A percentile compares a stretch with the other conserved stretches of the same genome.
phyloP scores from a whole-genome alignment of 2,888 invertebrate genomes.

The Pyrrhosoma nymphula region DNA sequence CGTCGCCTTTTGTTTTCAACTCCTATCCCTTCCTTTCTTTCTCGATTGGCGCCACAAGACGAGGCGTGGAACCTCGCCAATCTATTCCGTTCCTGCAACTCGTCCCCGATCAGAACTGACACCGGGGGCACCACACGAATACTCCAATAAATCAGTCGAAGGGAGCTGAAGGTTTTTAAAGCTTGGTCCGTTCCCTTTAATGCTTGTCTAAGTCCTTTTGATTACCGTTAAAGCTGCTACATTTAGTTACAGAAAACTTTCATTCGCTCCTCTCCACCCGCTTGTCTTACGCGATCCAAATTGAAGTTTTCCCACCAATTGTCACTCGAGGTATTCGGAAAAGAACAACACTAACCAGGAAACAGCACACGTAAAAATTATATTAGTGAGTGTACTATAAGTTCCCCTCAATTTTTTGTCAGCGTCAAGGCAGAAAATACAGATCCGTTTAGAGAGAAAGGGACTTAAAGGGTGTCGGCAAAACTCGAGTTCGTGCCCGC shows the following conservation, averaged over 20 bases:
- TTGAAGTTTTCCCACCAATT: not conserved
- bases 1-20: not conserved
- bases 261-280: not conserved
- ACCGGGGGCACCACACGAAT: no score
- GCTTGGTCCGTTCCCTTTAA: not conserved
- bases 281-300: not conserved
- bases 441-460: no score
- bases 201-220: no score
- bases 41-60: not conserved
- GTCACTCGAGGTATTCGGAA: no score
- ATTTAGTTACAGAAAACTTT: not conserved
- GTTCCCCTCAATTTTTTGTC: no score
- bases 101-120: no score
- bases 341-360: no score
- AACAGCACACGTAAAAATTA: no score
- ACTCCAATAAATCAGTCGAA: not conserved
- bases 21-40: not conserved
- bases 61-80: not conserved
- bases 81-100: not conserved
- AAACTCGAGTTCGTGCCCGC: not conserved
- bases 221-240: no score
- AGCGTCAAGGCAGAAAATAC: no score
- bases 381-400: no score
- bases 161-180: not conserved
- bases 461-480: not conserved